A percentile compares a stretch with the other conserved stretches of the same genome.
Conservation (phyloP, 2,113 vertebrate genomes). For the Abramis brama region DNA sequence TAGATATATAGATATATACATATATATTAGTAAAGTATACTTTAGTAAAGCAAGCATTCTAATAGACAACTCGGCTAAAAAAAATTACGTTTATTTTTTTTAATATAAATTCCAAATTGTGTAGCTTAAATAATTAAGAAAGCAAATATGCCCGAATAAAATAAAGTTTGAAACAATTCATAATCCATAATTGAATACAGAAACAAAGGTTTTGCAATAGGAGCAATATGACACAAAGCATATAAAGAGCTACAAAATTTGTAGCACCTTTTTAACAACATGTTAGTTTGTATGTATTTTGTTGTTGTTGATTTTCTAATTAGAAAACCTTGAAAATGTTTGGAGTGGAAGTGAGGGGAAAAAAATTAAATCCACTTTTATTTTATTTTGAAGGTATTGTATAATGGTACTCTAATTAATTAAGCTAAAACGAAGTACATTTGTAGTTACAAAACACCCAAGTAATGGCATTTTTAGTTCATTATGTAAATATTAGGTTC, state of each 20-base stretch:
- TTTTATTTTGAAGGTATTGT: background rate
- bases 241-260: too few relatives aligned
- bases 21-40: background rate
- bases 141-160: background rate
- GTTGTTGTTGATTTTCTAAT: background rate
- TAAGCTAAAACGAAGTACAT: background rate
- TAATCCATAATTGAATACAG: background rate
- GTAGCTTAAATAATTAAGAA: background rate
- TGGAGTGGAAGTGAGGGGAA: background rate
- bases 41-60: background rate
- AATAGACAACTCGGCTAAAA: background rate
- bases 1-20: too few relatives aligned
- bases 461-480: background rate
- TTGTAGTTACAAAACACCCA: background rate
- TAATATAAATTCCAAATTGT: background rate
- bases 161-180: too few relatives aligned
- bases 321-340: background rate
- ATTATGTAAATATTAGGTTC: background rate
- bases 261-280: background rate
- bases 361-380: background rate
- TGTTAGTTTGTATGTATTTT: background rate
- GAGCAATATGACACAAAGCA: too few relatives aligned
- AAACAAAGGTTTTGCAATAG: background rate
- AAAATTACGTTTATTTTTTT: too few relatives aligned
- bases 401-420: background rate